phyloP scores from a whole-genome alignment of 2,888 invertebrate genomes.

The Prosopocoilus inquinatus region DNA sequence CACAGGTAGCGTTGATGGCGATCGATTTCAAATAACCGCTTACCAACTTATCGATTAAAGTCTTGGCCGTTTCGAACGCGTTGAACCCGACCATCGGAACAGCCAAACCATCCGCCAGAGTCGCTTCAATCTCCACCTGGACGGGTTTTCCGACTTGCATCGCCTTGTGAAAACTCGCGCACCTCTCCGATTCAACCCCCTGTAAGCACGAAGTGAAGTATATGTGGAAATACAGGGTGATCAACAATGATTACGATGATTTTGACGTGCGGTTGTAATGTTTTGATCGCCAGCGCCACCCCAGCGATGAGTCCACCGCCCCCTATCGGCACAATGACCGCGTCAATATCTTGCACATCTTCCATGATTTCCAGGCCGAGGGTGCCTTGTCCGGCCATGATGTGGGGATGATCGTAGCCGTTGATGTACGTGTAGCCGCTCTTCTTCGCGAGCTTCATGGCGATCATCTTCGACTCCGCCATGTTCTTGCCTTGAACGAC shows the following conservation, averaged over 20 bases:
- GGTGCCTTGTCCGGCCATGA: conserved; percentile 94
- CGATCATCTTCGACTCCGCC: conserved; percentile 79
- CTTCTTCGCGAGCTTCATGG: conserved; percentile 72
- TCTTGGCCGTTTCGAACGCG: conserved; percentile 61
- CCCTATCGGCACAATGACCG: conserved; percentile 88
- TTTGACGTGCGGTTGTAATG: conserved; percentile 75
- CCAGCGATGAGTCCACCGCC: conserved; percentile 94
- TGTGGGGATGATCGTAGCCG: conserved; percentile 93
- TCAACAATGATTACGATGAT: conserved; percentile 65
- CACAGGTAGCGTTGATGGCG: neutral
- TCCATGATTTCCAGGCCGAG: conserved; percentile 90
- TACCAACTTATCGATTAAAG: conserved; percentile 68
- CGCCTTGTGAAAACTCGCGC: conserved; percentile 77
- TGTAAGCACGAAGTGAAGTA: conserved; percentile 20
- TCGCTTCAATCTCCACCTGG: conserved; percentile 55
- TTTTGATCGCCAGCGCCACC: conserved; percentile 84
- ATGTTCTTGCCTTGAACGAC: conserved; percentile 80
- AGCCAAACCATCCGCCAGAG: conserved; percentile 69
- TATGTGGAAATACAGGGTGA: conserved; percentile 1
- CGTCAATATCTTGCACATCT: conserved; percentile 84
- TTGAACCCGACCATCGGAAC: conserved; percentile 69
- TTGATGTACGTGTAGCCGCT: conserved; percentile 79
- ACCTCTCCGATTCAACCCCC: conserved; percentile 92
- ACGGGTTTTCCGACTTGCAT: conserved; percentile 58
- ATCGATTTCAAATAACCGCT: too few species aligned